Percentiles rank a stretch among this genome's conserved stretches.
Evolutionary conservation across 2,113 vertebrate species (phyloP).

Genomic region (Cheilinus undulatus): DNA sequence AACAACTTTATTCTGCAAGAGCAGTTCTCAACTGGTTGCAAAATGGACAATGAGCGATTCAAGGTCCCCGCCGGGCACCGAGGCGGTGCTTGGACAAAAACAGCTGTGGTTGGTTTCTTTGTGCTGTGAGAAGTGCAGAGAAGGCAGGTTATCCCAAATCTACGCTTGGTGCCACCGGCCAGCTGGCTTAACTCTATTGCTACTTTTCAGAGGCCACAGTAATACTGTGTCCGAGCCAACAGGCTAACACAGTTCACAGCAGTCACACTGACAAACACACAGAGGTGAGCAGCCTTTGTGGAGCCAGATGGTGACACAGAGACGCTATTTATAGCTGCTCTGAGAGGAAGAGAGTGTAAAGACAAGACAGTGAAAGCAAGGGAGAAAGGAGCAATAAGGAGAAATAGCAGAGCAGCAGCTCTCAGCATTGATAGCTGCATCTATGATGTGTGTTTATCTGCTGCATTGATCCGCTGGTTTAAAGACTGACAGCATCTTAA

Average conservation of each 20-base stretch:
- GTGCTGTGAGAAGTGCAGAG: not conserved
- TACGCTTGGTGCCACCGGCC: slow-evolving; percentile 33
- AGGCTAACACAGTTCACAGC: slow-evolving; percentile 65
- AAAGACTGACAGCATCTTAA: slow-evolving; percentile 11
- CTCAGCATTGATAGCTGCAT: slow-evolving; percentile 31
- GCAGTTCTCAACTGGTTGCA: slow-evolving; percentile 2
- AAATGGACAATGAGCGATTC: slow-evolving; percentile 22
- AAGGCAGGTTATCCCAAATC: slow-evolving; percentile 37
- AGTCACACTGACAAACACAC: slow-evolving; percentile 64
- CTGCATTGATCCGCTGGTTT: slow-evolving; percentile 36
- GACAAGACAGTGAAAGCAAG: slow-evolving; percentile 36
- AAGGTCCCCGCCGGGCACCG: slow-evolving; percentile 27
- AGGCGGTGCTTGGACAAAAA: not conserved
- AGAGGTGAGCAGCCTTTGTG: slow-evolving; percentile 70
- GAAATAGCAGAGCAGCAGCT: slow-evolving; percentile 34
- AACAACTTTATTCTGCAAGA: slow-evolving; percentile 12
- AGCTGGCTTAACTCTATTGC: slow-evolving; percentile 50
- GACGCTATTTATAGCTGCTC: slow-evolving; percentile 61
- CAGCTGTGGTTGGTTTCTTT: not conserved
- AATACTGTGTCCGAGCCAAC: slow-evolving; percentile 54
- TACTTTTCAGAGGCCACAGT: slow-evolving; percentile 61
- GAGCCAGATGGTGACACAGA: slow-evolving; percentile 74
- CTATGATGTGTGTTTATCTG: slow-evolving; percentile 32
- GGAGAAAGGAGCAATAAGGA: slow-evolving; percentile 36
- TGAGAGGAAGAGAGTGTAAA: slow-evolving; percentile 17